These are phyloP conservation scores for Lepus timidus DNA, from an alignment of 2,113 vertebrate genomes.

Conservation along the genomic window DNA sequence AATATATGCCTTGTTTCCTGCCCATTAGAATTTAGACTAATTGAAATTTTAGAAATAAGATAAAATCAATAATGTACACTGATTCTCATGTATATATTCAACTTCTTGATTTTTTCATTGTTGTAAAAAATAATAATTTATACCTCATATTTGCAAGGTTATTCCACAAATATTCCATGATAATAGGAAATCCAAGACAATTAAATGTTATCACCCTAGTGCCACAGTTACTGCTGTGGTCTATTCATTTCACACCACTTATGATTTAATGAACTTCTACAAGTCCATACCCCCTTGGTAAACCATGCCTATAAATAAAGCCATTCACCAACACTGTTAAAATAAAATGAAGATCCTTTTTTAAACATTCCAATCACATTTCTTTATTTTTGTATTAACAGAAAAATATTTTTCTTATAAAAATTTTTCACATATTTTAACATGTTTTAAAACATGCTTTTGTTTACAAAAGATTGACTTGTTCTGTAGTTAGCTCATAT, in stretches of 20 bases:
- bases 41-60: slow-evolving; percentile 32
- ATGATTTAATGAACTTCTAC: slow-evolving; percentile 2
- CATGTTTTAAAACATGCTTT: not conserved
- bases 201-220: not conserved
- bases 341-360: not conserved
- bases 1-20: not conserved
- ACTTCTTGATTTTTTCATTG: not conserved
- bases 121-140: no score
- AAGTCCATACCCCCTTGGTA: not conserved
- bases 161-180: not conserved
- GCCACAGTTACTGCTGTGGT: not conserved
- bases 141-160: not conserved
- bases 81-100: slow-evolving; percentile 33
- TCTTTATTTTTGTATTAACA: not conserved
- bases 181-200: not conserved
- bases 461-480: not conserved
- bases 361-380: not conserved
- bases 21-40: not conserved
- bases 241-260: not conserved
- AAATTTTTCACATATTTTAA: not conserved
- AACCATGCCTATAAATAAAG: not conserved
- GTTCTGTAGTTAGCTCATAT: not conserved
- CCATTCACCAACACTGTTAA: not conserved
- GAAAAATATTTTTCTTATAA: not conserved
- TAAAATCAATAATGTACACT: not conserved